Evolutionary conservation across 2,113 vertebrate genomes (phyloP).

Genomic region (Argyrosomus japonicus): DNA sequence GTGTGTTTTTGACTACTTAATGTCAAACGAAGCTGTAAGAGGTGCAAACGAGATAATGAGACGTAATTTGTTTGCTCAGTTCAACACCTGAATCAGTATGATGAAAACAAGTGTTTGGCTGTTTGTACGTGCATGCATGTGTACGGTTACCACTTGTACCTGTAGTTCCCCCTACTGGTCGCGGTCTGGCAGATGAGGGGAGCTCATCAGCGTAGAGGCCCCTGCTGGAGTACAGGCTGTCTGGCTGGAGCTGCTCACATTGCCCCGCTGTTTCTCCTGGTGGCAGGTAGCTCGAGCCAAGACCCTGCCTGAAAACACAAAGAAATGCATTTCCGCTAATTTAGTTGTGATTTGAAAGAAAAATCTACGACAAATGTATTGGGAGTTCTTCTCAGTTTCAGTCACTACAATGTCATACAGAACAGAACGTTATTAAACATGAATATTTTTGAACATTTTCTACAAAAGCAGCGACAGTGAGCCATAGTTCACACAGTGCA

Average conservation of each 20-base stretch:
- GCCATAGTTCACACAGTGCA: no score
- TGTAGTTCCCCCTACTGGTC: slow-evolving; percentile 94
- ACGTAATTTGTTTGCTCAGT: fast-evolving
- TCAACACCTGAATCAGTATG: background rate
- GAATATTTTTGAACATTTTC: background rate
- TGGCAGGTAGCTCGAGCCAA: slow-evolving; percentile 87
- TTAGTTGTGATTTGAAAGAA: background rate
- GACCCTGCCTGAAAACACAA: slow-evolving; percentile 84
- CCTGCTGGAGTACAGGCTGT: slow-evolving; percentile 89
- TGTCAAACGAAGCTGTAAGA: background rate
- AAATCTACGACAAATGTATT: background rate
- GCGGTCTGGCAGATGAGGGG: slow-evolving; percentile 90
- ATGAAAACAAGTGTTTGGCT: background rate
- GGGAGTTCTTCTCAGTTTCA: background rate
- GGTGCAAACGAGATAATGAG: background rate
- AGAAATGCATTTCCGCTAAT: background rate
- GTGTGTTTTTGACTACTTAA: background rate
- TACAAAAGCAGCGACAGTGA: background rate
- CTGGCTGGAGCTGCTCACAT: slow-evolving; percentile 84
- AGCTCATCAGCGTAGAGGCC: slow-evolving; percentile 89
- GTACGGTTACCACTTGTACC: slow-evolving; percentile 81
- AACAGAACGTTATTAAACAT: no score
- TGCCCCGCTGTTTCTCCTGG: slow-evolving; percentile 85
- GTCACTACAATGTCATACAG: no score
- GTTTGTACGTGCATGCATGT: background rate